A percentile compares a stretch with the other conserved stretches of the same genome.
Evolutionary conservation across 2,113 vertebrate species (phyloP).

Genomic region (Cyanocitta stelleri): DNA sequence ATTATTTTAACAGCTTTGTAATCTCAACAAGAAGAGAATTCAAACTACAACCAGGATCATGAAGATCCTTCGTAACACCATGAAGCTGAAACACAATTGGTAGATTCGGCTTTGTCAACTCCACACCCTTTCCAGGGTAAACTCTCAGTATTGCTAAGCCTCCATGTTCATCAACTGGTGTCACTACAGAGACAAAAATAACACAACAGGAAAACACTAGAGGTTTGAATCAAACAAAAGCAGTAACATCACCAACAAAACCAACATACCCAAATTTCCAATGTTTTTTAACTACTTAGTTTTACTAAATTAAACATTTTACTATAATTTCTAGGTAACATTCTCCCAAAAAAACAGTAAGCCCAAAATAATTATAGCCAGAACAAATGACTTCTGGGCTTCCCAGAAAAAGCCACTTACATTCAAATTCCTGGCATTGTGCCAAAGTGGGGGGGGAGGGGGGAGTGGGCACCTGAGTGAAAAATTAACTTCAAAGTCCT

Average conservation of each 20-base stretch:
- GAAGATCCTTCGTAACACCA: not conserved
- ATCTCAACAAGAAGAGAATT: not conserved
- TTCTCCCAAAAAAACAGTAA: not conserved
- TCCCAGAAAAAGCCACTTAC: not conserved
- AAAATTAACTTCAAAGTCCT: not conserved
- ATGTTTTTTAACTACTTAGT: not conserved
- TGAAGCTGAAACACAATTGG: not conserved
- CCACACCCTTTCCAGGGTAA: not conserved
- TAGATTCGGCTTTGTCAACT: not conserved
- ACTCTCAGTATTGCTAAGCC: not conserved
- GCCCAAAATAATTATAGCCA: not conserved
- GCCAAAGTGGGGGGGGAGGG: not conserved
- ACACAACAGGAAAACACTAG: not conserved
- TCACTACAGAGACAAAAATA: constrained; percentile 28
- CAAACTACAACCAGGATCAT: not conserved
- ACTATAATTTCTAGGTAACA: not conserved
- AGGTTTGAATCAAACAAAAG: not conserved
- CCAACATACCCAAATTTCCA: not conserved
- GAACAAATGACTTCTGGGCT: not conserved
- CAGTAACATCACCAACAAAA: not conserved
- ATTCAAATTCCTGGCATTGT: constrained; percentile 2
- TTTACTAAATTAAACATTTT: not conserved
- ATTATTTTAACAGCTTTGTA: not conserved
- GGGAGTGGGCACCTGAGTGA: not conserved
- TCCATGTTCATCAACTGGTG: constrained; percentile 22